These are phyloP conservation scores for Austrolebias charrua DNA, from an alignment of 2,797 vertebrate species.

Conservation along the genomic window DNA sequence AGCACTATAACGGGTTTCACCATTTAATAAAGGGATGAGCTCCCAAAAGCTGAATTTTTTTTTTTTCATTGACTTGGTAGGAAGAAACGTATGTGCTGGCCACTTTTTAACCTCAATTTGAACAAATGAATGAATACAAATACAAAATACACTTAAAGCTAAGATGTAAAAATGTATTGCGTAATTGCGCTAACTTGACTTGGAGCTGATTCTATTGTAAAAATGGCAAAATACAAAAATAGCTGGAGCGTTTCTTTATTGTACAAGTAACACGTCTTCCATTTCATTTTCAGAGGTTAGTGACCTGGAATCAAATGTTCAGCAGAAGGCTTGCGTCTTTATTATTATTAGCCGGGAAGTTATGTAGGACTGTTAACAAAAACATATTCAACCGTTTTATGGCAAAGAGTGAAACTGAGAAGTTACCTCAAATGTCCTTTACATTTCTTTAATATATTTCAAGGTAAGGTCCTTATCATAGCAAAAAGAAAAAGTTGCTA, in stretches of 20 bases:
- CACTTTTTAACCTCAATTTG: too few species aligned
- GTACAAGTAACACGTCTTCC: not conserved
- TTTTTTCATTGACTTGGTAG: too few species aligned
- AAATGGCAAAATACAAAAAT: too few species aligned
- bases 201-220: too few species aligned
- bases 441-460: constrained; percentile 20
- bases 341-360: constrained; percentile 61
- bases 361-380: constrained; percentile 52
- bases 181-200: not conserved
- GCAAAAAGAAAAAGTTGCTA: constrained; percentile 11
- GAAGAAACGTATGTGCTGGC: too few species aligned
- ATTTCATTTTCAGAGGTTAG: not conserved
- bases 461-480: constrained; percentile 14
- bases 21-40: too few species aligned
- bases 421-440: constrained; percentile 35
- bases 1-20: too few species aligned
- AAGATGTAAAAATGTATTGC: too few species aligned
- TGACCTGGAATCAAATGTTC: not conserved
- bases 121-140: too few species aligned
- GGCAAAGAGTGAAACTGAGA: constrained; percentile 19
- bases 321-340: constrained; percentile 54
- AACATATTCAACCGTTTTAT: constrained; percentile 35
- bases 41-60: too few species aligned
- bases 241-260: not conserved
- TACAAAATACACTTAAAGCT: too few species aligned